phyloP scores from a whole-genome alignment of 2,888 invertebrate species.

The Sesia bembeciformis region DNA sequence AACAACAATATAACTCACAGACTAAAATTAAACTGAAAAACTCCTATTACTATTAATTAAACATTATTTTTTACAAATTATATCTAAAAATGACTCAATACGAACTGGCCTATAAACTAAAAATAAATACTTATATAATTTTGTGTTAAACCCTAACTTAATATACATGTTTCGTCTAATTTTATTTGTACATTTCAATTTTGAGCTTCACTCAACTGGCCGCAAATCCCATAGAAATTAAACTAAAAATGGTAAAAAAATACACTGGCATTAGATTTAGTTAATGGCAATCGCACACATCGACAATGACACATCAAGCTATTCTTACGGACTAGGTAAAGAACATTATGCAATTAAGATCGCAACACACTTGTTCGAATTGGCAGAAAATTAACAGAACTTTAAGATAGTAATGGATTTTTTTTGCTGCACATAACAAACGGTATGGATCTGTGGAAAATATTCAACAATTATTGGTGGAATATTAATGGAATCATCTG shows the following conservation, averaged over 20 bases:
- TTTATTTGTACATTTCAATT: constrained; percentile 63
- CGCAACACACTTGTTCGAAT: too few species aligned
- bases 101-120: constrained; percentile 61
- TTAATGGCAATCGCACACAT: constrained; percentile 26
- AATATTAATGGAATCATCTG: too few species aligned
- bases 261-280: constrained; percentile 22
- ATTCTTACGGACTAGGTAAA: neutral
- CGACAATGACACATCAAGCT: neutral
- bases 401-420: too few species aligned
- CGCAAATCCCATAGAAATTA: constrained; percentile 53
- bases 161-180: constrained; percentile 32
- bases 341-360: too few species aligned
- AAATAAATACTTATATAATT: constrained; percentile 61
- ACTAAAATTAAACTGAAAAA: constrained; percentile 28
- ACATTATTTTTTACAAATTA: constrained; percentile 15
- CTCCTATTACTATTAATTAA: constrained; percentile 25
- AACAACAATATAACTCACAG: constrained; percentile 48
- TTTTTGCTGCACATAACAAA: too few species aligned
- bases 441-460: too few species aligned
- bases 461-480: too few species aligned
- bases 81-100: constrained; percentile 57
- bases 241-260: constrained; percentile 30
- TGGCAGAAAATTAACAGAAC: too few species aligned
- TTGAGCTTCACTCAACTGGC: constrained; percentile 68
- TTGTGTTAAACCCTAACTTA: constrained; percentile 26